Base-by-base conservation (phyloP, 92 coral and sea anemone species). In the Montipora capitata region DNA sequence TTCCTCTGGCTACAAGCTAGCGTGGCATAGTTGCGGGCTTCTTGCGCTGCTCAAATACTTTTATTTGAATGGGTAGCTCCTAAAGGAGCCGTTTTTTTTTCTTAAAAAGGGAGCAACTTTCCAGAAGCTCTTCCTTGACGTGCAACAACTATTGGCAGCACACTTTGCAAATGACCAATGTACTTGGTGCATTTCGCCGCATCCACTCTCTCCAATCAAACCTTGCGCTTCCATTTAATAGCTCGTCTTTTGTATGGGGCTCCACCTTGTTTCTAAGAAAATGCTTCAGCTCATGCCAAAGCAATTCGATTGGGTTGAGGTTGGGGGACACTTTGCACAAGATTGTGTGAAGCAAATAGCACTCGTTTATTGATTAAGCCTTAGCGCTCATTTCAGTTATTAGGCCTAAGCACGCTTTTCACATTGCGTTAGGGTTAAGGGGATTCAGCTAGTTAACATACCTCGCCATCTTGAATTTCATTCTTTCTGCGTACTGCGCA, bases 61-160 rank as follows among this genome's bases (percentile, higher is more conserved):
- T 84, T 61, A 76, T 56, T 76, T 13, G 13, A 56, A 6, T 56
- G 85, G 87, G 87, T 90, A 91, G 88, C 94, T 90, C 94, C 87
- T 85, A 90, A 86, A 90, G 84, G 94, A 90, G 91, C 94, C 87
- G 91, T 90, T 90, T 85, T 83, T 82, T 91, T 2, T 51, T 39
- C 52, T 48, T 0, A 48, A 48, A 48, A 48, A 35, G 81, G 79
- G 44, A 85, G 68, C 42, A 45, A 85, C 61, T 16, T 45, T 35
- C 54, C 78, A 68, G 44, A 9, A 63, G 85, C 85, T 80, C 40
- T 80, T 66, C 73, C 70, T 15, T 67, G 58, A 15, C 38, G 20
- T 10, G 10, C 54, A 40, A 41, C 64, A 70, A 80, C 76, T n/a
- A 42, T 70, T 8, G 90, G 90, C 7, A 86, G 40, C 8, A 74